phyloP scores from a whole-genome alignment of 2,888 invertebrate species.

The Cylloceria caligata region DNA sequence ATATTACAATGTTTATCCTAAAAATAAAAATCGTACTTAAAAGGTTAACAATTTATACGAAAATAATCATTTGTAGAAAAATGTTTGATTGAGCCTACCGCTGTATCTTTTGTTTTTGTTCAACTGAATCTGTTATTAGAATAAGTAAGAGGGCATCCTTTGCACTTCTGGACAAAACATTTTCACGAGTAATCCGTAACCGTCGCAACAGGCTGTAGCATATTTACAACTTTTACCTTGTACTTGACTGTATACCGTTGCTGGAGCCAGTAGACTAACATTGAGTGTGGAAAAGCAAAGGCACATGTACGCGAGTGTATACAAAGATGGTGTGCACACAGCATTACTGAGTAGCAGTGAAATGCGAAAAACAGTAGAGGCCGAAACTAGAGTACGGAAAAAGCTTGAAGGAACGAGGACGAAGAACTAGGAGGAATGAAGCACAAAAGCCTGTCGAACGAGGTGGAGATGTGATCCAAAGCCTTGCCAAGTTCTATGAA shows the following conservation, averaged over 20 bases:
- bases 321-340: neutral
- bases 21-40: too few species aligned
- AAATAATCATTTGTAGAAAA: neutral
- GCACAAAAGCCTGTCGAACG: conserved; percentile 29
- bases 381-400: neutral
- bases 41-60: too few species aligned
- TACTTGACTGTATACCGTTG: neutral
- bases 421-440: conserved; percentile 39
- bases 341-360: neutral
- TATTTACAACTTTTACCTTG: neutral
- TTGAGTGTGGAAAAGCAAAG: neutral
- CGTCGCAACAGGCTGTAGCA: neutral
- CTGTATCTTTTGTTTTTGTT: neutral
- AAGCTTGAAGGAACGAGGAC: conserved; percentile 8
- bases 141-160: too few species aligned
- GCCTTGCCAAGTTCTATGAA: conserved; percentile 25
- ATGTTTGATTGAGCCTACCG: neutral
- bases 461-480: conserved; percentile 18
- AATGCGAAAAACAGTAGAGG: conserved; percentile 29
- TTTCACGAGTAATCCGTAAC: too few species aligned
- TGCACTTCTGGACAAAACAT: too few species aligned
- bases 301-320: neutral
- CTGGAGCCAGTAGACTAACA: neutral
- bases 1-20: too few species aligned
- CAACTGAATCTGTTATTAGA: too few species aligned